Evolutionary conservation across 2,797 vertebrate genomes (phyloP), one percentile per base, ranked within the genome.

Genomic region (Luscinia megarhynchos): DNA sequence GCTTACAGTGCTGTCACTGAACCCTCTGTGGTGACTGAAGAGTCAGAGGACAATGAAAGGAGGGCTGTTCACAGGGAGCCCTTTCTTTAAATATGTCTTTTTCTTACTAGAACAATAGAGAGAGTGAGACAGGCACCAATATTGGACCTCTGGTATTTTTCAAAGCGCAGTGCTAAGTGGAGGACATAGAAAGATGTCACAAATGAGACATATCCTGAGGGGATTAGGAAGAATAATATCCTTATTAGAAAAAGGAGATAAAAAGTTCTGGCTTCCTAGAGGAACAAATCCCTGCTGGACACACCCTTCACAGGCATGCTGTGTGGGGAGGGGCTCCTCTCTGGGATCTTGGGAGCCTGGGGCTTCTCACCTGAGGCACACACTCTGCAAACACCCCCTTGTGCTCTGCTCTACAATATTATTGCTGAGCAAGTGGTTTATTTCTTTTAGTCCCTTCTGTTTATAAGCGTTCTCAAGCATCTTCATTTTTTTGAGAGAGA

Each of bases 321-420:
- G 4, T 3, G 5, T 9, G 2, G 11, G 61, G 36, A 41, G 24
- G 40, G 4, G 45, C 66, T 43, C n/a, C 30, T 64, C 9, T 13
- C 38, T 24, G 41, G 36, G 55, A 36, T 41, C 55, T 55, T 0
- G 2, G 6, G n/a, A 45, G 51, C 40, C 11, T 67, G 84, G 74
- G 74, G 27, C 45, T 51, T 2, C 69, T 68, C 26, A 12, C 14
- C 0, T 3, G 30, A 43, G 38, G 8, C 66, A 32, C 0, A 0
- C 0, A 2, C 32, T 69, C 61, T 34, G 45, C 57, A 24, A 38
- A 22, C 59, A n/a, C 12, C 32, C 29, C 3, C 14, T 69, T 2
- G 1, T 30, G 48, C 55, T 53, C 36, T 17, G 38, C 27, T 21
- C 15, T 11, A 6, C 5, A 2, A 0, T 9, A 1, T 4, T 22